Base-by-base conservation (phyloP, 2,888 invertebrate species). In the Cheilosia urbana region DNA sequence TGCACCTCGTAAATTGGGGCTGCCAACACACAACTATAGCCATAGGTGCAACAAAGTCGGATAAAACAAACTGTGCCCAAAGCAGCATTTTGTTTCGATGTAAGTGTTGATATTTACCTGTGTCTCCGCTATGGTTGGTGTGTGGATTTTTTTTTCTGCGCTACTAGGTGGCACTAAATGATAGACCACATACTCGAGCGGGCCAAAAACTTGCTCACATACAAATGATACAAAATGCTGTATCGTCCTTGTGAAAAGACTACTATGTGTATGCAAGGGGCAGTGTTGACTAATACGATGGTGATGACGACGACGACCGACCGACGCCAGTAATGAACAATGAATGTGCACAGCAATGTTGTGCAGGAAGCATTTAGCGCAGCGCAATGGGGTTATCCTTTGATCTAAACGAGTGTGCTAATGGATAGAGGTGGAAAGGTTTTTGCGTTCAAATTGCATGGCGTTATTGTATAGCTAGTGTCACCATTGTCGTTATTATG, bases 341-440 rank as follows among this genome's bases (percentile, higher is more conserved):
- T 79, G 79, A 84, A 58, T 75, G 73, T 79, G 69, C 62, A 79
- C 65, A 79, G 65, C 75, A 21, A 84, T 79, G 63, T 75, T 79
- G 75, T 55, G 66, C 65, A 75, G 84, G 84, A 84, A 79, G 80
- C 75, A 73, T 79, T 80, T 84, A 84, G 80, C 65, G 53, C 66
- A 79, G 65, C 80, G 75, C 75, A 84, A 66, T 80, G 75, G 84
- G 79, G 84, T 75, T 84, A 84, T 84, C 84, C 75, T 84, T 84
- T 75, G 84, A 84, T 84, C 84, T 84, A 84, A 79, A 79, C 84
- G 80, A 79, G 75, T 75, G 65, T 84, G 65, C 71, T 79, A 84
- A 84, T 84, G 84, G 80, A 75, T 80, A 47, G 75, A 65, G 53
- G 69, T 71, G 69, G 71, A 76, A 75, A 47, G 57, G 68, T 81